phyloP scores from a whole-genome alignment of 2,888 invertebrate species.

The Megaustenia siamemsis region DNA sequence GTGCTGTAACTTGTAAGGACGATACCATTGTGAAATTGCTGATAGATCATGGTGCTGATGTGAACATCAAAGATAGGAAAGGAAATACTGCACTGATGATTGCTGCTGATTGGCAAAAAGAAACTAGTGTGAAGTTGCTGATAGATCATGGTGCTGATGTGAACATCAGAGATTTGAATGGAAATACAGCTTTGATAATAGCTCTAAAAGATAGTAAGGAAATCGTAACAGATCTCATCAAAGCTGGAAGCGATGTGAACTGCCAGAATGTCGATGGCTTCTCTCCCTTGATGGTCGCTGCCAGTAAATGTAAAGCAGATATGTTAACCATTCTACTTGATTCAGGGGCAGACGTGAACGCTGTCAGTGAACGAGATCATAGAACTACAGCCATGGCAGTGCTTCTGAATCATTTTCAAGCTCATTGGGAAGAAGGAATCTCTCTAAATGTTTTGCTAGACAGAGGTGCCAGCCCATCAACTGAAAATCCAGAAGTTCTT shows the following conservation, averaged over 20 bases:
- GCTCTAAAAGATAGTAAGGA: background rate
- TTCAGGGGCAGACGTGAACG: conserved; percentile 29
- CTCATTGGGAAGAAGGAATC: no score
- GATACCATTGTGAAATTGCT: no score
- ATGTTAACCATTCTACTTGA: background rate
- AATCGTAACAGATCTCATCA: background rate
- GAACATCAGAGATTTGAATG: background rate
- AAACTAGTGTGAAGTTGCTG: background rate
- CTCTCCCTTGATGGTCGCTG: conserved; percentile 8
- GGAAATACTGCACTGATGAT: background rate
- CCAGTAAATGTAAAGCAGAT: background rate
- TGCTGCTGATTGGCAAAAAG: background rate
- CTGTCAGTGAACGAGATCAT: background rate
- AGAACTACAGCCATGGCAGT: conserved; percentile 10
- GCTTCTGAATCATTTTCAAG: background rate
- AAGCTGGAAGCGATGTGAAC: conserved; percentile 9
- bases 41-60: no score
- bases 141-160: conserved; percentile 6
- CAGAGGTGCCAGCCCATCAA: conserved; percentile 14
- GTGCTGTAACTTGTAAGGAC: no score
- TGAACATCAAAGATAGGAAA: no score
- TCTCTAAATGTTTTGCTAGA: background rate
- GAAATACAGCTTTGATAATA: background rate
- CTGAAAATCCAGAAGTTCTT: background rate
- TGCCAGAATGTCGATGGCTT: conserved; percentile 15